Base-by-base conservation (phyloP, 2,113 vertebrate species). In the Rhinopomastus cyanomelas region DNA sequence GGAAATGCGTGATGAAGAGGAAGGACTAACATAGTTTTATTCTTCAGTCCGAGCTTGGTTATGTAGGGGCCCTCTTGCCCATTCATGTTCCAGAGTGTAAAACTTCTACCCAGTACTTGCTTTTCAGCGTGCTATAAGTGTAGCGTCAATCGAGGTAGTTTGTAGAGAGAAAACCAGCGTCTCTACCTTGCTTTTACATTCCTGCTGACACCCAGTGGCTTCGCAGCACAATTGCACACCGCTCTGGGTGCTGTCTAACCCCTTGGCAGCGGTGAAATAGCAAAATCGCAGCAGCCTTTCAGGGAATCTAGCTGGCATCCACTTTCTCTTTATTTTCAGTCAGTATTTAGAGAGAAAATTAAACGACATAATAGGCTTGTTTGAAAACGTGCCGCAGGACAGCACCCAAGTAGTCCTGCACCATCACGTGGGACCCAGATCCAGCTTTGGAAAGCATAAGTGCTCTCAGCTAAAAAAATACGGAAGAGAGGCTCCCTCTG, bases 201-300 rank as follows among this genome's bases (percentile, higher is more conserved):
- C 59, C 68, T 96, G 95, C 96, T 98, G 97, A 95, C 97, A 97
- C 92, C 97, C 96, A 91, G 97, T 93, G 97, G 96, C 81, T 23
- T 3, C 17, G 3, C 14, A 0, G 7, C n/a, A 75, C 51, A 93
- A 94, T 1, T 85, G 20, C 64, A 61, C 48, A 11, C n/a, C 1
- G 2, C 1, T 1, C 49, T 8, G 32, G 29, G 0, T 3, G 3
- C 39, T 16, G 44, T 8, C 1, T 8, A 27, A 2, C 15, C 34
- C 18, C 55, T 36, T 7, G 1, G 48, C 0, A 19, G 12, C 30
- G 5, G 5, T 1, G 9, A 26, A 23, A 13, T 4, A 10, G 6
- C 1, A 5, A 6, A 37, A 66, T 6, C 48, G 8, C 29, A 12
- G 46, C 36, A 39, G 49, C 61, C 1, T 32, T 53, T n/a, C 61